Base-by-base conservation (phyloP, 1,140 invertebrate species). In the Leptoteleia sp. region DNA sequence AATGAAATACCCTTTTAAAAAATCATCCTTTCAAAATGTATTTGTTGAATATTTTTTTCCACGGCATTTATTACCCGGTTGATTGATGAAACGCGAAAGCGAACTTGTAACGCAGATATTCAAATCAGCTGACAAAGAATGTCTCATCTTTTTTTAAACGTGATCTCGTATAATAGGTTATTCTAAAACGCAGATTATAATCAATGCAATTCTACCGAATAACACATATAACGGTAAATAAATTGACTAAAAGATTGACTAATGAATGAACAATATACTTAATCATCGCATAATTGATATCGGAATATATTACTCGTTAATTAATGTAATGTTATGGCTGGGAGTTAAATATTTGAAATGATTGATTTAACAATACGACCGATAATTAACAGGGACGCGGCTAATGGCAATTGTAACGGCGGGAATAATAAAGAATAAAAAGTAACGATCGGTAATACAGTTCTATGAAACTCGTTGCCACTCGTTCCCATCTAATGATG, bases 271-370 rank as follows among this genome's bases (percentile, higher is more conserved):
- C 45, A 61, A 37, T 59, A 61, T 54, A 61, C 33, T 52, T 61
- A 54, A 71, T 54, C 37, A 61, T 9, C 47, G 19, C 47, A 45
- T 71, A 71, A 71, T 71, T 71, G 42, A 71, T 71, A 61, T 71
- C n/a, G 6, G 22, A 45, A 61, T 45, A 54, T 37, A 59, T 52
- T 52, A 37, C 38, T 17, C 54, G 3, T 71, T 71, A 61, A 71
- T 71, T 43, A 64, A 73, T 64, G 17, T 42, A 33, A 65, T 31
- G 16, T 50, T 65, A 57, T n/a, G 22, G 13, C 1, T 13, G 3
- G 1, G 5, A 48, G 27, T 73, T 7, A 64, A 57, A 50, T 57
- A 73, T 64, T 64, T 9, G 13, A 37, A 47, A 64, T 54, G 68
- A 54, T 55, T 72, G 48, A 47, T 62, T 48, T 27, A 48, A 40